Percentiles rank a stretch among this genome's conserved stretches.
phyloP scores from a whole-genome alignment of 2,888 invertebrate genomes.

The Epistrophe eligans region DNA sequence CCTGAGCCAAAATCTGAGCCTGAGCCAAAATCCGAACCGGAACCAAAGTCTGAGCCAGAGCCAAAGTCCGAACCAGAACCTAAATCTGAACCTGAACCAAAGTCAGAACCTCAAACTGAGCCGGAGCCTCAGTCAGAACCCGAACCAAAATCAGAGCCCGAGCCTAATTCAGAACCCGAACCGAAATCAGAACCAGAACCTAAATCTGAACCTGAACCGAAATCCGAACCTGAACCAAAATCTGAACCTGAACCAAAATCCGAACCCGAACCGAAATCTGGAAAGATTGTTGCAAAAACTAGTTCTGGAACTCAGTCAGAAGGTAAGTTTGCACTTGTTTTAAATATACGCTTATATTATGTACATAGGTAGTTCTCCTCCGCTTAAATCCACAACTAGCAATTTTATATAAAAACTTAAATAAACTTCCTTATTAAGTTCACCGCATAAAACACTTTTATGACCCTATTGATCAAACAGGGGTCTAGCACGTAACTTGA shows the following conservation, averaged over 20 bases:
- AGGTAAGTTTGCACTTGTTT: conserved; percentile 82
- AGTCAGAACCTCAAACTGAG: not conserved
- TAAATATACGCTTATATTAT: not conserved
- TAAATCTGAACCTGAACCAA: conserved; percentile 82
- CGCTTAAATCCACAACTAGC: conserved; percentile 54
- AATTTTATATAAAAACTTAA: not conserved
- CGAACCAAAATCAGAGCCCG: conserved; percentile 81
- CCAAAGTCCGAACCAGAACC: conserved; percentile 84
- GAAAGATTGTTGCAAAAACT: conserved; percentile 83
- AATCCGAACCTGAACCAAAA: conserved; percentile 84
- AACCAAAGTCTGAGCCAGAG: conserved; percentile 79
- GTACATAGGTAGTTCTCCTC: not conserved
- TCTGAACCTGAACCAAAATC: conserved; percentile 84
- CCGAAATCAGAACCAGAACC: conserved; percentile 82
- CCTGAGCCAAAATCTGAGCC: conserved; percentile 83
- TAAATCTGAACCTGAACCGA: conserved; percentile 81
- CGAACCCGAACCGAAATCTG: conserved; percentile 82
- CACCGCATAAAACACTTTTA: not conserved
- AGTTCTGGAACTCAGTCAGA: conserved; percentile 83
- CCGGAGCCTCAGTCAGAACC: conserved; percentile 83
- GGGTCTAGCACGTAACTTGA: too few relatives aligned
- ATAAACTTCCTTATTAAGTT: not conserved
- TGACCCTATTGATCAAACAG: too few relatives aligned
- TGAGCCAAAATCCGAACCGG: conserved; percentile 80
- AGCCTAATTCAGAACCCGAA: conserved; percentile 83